Base-by-base conservation (phyloP, 2,797 vertebrate species). In the Vultur gryphus region DNA sequence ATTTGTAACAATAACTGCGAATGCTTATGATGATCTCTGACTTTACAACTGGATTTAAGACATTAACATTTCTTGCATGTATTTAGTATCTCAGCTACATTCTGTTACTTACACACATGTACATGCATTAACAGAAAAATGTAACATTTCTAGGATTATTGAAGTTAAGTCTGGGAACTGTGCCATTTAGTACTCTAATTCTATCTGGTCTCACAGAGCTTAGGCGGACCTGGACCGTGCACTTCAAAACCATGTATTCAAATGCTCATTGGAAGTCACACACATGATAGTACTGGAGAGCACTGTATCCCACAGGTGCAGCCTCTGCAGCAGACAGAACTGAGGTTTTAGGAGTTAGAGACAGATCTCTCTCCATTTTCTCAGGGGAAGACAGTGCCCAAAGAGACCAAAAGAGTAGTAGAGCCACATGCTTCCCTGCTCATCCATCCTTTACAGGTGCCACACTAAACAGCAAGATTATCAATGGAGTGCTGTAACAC, bases 41-140 rank as follows among this genome's bases (percentile, higher is more conserved):
- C 44, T 85, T 89, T 67, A 58, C 20, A 85, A 31, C 7, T 89
- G 55, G 35, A 71, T 88, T 81, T 82, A 78, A 83, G 76, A 72
- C 54, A 55, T 39, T 33, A 78, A 14, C 67, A 78, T 70, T 92
- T 76, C n/a, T 71, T 87, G 39, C 29, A 39, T 80, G 84, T 65
- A 61, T 81, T 91, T 62, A 79, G 10, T 65, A 61, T 28, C 43
- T 72, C 66, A 76, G 26, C 26, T 57, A 58, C 25, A 65, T 39
- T n/a, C 28, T 87, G 19, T 62, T 72, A 65, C 54, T 41, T 16
- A 66, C 4, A 65, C 21, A 70, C 5, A 49, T 0, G 0, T 11
- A 48, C 13, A 37, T 1, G 1, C 44, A 44, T 28, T 55, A 58
- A 66, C 58, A 92, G 75, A 65, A 84, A 87, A 89, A 3, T 5